Conservation (phyloP, 2,888 invertebrate genomes). For the Synergus laeviventris region DNA sequence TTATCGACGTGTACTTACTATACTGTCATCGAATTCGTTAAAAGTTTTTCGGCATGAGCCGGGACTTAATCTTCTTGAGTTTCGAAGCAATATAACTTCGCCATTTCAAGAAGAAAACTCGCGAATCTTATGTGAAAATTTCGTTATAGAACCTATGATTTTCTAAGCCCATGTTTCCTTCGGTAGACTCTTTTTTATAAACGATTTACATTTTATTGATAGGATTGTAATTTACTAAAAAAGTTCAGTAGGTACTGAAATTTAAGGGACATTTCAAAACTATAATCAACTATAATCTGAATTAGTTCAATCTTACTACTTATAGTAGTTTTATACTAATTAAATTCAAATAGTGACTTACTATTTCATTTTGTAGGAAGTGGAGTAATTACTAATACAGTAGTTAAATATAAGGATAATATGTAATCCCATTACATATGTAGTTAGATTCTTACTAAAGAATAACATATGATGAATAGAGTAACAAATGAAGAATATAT, state of each 20-base stretch:
- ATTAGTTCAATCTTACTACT: too few relatives aligned
- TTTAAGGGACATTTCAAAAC: not conserved
- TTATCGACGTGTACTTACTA: not conserved
- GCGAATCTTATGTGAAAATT: not conserved
- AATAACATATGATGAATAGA: too few relatives aligned
- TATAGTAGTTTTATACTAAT: too few relatives aligned
- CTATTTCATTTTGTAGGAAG: too few relatives aligned
- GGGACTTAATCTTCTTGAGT: not conserved
- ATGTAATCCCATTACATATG: too few relatives aligned
- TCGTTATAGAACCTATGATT: not conserved
- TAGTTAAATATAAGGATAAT: too few relatives aligned
- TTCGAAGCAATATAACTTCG: not conserved
- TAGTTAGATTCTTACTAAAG: too few relatives aligned
- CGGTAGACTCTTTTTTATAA: not conserved
- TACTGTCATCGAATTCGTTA: slow-evolving; percentile 7
- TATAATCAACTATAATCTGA: too few relatives aligned
- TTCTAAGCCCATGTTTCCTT: not conserved
- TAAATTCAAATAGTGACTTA: too few relatives aligned
- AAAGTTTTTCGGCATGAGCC: not conserved
- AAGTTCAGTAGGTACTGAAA: not conserved
- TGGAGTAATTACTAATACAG: too few relatives aligned
- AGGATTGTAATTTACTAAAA: not conserved
- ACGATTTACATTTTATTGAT: not conserved
- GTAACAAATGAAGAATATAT: too few relatives aligned
- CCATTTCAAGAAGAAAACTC: not conserved